Percentiles rank a stretch among this genome's conserved stretches.
These are phyloP conservation scores for Serilophus lunatus DNA, from an alignment of 2,113 vertebrate species.

Conservation along the genomic window DNA sequence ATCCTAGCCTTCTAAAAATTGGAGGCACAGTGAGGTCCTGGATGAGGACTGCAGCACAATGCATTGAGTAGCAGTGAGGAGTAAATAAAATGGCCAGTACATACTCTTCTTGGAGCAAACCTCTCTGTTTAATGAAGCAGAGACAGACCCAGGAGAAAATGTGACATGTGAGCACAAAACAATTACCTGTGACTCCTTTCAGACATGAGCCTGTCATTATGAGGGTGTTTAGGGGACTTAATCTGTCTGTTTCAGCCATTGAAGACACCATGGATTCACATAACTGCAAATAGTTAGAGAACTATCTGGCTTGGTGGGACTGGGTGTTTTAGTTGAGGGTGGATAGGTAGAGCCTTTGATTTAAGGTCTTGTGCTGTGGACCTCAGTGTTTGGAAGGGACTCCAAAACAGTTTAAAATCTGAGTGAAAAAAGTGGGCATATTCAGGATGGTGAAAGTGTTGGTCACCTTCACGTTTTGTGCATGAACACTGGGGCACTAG, in stretches of 20 bases:
- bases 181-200: background rate
- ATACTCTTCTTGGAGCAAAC: background rate
- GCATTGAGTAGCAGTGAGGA: background rate
- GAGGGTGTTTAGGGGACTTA: background rate
- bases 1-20: background rate
- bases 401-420: background rate
- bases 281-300: background rate
- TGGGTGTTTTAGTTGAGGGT: background rate
- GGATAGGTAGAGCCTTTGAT: background rate
- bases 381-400: background rate
- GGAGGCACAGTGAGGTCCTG: background rate
- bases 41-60: too few species aligned
- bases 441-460: background rate
- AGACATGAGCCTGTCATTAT: background rate
- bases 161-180: background rate
- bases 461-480: background rate
- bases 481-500: background rate
- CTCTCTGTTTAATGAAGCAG: background rate
- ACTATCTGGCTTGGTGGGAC: background rate
- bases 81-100: background rate
- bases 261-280: background rate
- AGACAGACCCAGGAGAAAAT: background rate
- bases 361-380: rapidly evolving
- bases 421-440: background rate
- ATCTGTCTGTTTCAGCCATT: background rate